These are phyloP conservation scores for Pelobates fuscus DNA, from an alignment of 2,113 vertebrate genomes.

Conservation along the genomic window DNA sequence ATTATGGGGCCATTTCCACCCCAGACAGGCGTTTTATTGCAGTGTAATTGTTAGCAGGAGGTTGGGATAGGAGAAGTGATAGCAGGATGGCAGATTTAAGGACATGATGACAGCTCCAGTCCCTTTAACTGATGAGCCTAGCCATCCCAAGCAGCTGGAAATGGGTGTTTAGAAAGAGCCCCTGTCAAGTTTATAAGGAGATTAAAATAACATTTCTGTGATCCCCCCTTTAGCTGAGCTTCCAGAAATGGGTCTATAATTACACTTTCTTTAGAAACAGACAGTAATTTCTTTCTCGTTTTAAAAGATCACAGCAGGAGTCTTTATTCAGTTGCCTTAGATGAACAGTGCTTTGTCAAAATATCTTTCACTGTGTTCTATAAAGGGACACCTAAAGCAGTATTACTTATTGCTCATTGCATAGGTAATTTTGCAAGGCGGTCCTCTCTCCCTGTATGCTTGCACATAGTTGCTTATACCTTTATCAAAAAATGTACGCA, in stretches of 20 bases:
- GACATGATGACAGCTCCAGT: too few species aligned
- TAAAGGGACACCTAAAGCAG: too few species aligned
- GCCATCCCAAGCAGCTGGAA: constrained; percentile 9
- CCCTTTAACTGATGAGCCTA: not conserved
- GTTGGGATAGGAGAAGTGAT: constrained; percentile 45
- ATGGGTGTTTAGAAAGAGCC: constrained; percentile 7
- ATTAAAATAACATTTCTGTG: constrained; percentile 21
- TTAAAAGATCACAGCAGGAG: not conserved
- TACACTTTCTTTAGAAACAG: not conserved
- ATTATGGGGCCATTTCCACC: constrained; percentile 64
- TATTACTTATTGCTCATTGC: too few species aligned
- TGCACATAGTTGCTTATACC: too few species aligned
- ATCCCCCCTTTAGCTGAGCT: not conserved
- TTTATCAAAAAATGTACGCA: too few species aligned
- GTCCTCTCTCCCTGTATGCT: too few species aligned
- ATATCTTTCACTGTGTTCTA: too few species aligned
- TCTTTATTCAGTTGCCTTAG: not conserved
- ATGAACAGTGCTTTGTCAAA: too few species aligned
- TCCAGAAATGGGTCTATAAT: not conserved
- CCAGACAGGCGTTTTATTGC: constrained; percentile 58
- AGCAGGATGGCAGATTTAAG: not conserved
- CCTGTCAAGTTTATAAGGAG: constrained; percentile 5
- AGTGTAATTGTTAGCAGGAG: constrained; percentile 15
- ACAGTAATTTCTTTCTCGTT: not conserved
- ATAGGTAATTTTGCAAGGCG: too few species aligned